phyloP scores from a whole-genome alignment of 2,888 invertebrate species.

The Agrenia bidenticulata region DNA sequence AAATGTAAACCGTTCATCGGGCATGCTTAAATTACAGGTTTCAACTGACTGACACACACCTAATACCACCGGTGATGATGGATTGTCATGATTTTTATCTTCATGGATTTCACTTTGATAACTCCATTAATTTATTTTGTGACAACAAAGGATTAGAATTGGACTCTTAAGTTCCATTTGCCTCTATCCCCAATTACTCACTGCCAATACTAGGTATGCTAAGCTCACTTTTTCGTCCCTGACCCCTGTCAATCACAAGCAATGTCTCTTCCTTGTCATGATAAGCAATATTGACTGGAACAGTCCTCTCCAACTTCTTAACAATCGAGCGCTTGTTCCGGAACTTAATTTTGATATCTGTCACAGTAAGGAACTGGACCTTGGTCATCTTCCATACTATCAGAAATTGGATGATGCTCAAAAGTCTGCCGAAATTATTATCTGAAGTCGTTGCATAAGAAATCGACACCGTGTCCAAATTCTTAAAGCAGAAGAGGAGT shows the following conservation, averaged over 20 bases:
- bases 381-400: not conserved
- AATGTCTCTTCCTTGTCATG: slow-evolving; percentile 1
- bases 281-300: slow-evolving; percentile 3
- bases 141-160: too few species aligned
- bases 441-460: not conserved
- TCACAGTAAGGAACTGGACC: not conserved
- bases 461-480: not conserved
- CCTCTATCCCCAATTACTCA: not conserved
- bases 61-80: too few species aligned
- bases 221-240: not conserved
- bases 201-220: slow-evolving; percentile 4
- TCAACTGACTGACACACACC: too few species aligned
- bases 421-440: not conserved
- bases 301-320: not conserved
- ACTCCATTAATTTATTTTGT: too few species aligned
- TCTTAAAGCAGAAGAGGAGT: not conserved
- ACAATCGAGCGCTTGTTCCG: not conserved
- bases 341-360: slow-evolving; percentile 8
- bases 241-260: not conserved
- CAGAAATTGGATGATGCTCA: not conserved
- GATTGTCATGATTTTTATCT: too few species aligned
- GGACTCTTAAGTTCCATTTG: too few species aligned
- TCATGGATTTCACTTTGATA: too few species aligned
- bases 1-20: too few species aligned
- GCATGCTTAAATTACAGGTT: too few species aligned